Base-by-base conservation (phyloP, 2,797 vertebrate species). In the Arrhamphus sclerolepis region DNA sequence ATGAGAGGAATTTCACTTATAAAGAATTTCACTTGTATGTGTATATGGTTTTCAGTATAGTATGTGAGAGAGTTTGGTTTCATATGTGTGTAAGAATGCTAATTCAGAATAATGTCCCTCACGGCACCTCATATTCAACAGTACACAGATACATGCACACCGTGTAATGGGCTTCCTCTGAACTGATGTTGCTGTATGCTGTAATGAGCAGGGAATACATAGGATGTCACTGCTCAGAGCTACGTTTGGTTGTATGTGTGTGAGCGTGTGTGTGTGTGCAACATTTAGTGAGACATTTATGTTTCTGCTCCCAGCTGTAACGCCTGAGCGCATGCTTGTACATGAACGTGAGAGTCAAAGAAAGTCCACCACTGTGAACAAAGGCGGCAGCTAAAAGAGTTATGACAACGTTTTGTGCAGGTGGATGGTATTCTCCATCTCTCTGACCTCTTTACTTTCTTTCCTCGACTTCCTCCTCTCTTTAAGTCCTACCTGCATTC, bases 131-230 rank as follows among this genome's bases (percentile, higher is more conserved):
- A 28, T 46, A 34, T 41, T 58, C n/a, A 55, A 21, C 31, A 52
- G 57, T 57, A 46, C 56, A 42, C 52, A 77, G 40, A 46, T 54
- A 62, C 61, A 42, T 56, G 47, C 58, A 54, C 51, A 50, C 64
- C 64, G 50, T 43, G 28, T 70, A 61, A 82, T 78, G 81, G 82
- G 72, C 31, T 85, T 83, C 42, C 70, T 69, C 66, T 82, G 79
- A 85, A 89, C 74, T 78, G 73, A 87, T 87, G 82, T 71, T 72
- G 71, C 75, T 76, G 75, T 83, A 72, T 53, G 70, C 38, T 58
- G 31, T 88, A 88, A 90, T 87, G 82, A 89, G 85, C 77, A 73
- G 72, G 84, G 83, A 89, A 84, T 85, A 81, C 63, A 46, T 54
- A 24, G 46, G 53, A 70, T 64, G 77, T 75, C 77, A 54, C 60